A percentile compares a stretch with the other conserved stretches of the same genome.
Evolutionary conservation across 2,888 invertebrate genomes (phyloP).

Genomic region (Diaperis boleti): DNA sequence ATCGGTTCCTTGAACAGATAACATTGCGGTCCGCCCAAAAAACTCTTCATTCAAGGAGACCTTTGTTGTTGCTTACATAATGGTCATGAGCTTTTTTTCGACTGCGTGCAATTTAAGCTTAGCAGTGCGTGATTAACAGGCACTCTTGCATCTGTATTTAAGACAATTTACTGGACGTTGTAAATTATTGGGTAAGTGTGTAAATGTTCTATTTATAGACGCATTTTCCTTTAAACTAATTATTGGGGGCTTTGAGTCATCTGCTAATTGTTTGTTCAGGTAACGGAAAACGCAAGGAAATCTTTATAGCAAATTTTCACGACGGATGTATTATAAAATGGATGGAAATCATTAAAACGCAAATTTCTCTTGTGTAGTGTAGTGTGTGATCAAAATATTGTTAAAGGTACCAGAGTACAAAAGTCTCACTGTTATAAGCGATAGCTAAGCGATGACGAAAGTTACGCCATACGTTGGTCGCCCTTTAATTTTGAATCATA

Average conservation of each 20-base stretch:
- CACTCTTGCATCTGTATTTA: slow-evolving; percentile 19
- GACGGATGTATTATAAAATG: no score
- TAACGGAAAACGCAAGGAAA: neutral
- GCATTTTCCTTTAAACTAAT: slow-evolving; percentile 7
- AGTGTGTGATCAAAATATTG: no score
- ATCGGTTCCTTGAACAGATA: slow-evolving; percentile 27
- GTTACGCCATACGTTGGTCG: no score
- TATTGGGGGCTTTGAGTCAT: slow-evolving; percentile 1
- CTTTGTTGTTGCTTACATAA: slow-evolving; percentile 26
- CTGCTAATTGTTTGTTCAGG: neutral
- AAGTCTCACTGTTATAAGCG: no score
- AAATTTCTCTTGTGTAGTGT: no score
- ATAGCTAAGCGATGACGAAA: no score
- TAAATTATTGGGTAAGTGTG: slow-evolving; percentile 12
- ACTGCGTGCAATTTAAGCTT: slow-evolving; percentile 17
- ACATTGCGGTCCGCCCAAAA: slow-evolving; percentile 25
- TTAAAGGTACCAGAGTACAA: no score
- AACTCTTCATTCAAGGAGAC: slow-evolving; percentile 16
- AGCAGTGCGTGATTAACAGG: slow-evolving; percentile 11
- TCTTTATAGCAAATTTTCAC: no score
- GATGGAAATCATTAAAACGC: no score
- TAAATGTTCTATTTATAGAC: slow-evolving; percentile 19
- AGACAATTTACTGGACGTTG: slow-evolving; percentile 22
- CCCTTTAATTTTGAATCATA: no score
- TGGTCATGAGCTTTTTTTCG: slow-evolving; percentile 5